Evolutionary conservation across 2,113 vertebrate species (phyloP), one percentile per base, ranked within the genome.

Genomic region (Connochaetes taurinus): DNA sequence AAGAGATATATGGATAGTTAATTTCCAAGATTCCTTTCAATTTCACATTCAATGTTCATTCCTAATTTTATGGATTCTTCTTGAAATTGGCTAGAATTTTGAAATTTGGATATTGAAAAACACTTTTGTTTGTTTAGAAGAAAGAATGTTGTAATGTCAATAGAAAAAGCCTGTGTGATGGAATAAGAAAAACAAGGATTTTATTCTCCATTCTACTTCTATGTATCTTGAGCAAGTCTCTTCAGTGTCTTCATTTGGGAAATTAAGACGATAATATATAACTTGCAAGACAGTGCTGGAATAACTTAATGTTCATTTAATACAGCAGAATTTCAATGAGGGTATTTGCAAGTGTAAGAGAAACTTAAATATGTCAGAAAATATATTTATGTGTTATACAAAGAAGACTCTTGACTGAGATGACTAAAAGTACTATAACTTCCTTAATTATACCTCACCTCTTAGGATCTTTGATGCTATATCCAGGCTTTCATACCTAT

Each of bases 401-500:
- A 96, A 92, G 58, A 94, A 62, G 4, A 58, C 81, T 95, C 11
- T 67, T 97, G 88, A 90, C 91, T 78, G 23, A 92, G 67, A 58
- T 53, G 27, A 96, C 74, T 78, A 53, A 95, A 95, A 90, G 45
- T 94, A 92, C 81, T 90, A 53, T 95, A 96, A 95, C 95, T 96
- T 97, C 12, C 58, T 55, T 98, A 94, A 97, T 93, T 95, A 92
- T 91, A 74, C 17, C 57, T 96, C 62, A 90, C 23, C n/a, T 92
- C 7, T 90, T 76, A 36, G 47, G 16, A 90, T 95, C 43, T 90
- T 95, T 94, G 58, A 90, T 92, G 81, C 17, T 94, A 43, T 95
- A 97, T 67, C 60, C 53, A 96, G 29, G 19, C 45, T 89, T 96
- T 97, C 31, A 89, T 71, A 82, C 7, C 11, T 80, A 43, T 89